Evolutionary conservation across 1,140 invertebrate species (phyloP), one percentile per base, ranked within the genome.

Genomic region (Brachionus koreanus): DNA sequence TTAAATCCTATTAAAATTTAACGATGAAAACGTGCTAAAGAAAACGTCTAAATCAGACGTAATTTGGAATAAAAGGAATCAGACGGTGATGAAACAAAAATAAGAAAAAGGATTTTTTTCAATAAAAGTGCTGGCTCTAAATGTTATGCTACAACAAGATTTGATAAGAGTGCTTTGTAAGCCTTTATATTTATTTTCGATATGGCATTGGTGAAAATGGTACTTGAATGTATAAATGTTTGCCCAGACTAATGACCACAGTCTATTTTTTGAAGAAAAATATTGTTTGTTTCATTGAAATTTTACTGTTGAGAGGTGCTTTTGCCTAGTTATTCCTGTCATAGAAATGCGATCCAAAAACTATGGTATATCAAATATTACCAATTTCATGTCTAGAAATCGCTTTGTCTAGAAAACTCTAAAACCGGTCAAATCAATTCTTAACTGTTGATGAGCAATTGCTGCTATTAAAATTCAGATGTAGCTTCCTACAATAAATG

Each of bases 301-400:
- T 35, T 37, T 37, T 69, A 16, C 35, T 37, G n/a, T 33, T 1
- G 12, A 35, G 65, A 37, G 65, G 65, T n/a, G 35, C 16, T 37
- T 69, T 39, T 69, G 65, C 35, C 65, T 33, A 37, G 35, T 12
- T 69, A 37, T 39, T 35, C 33, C 65, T 37, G n/a, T 69, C 29
- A 69, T 12, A 69, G 65, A 35, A 37, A 37, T 69, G 65, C 29
- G n/a, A n/a, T n/a, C n/a, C n/a, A n/a, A n/a, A n/a, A n/a, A n/a
- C n/a, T n/a, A n/a, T n/a, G n/a, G n/a, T n/a, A n/a, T n/a, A n/a
- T n/a, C n/a, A n/a, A n/a, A n/a, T n/a, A n/a, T n/a, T n/a, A n/a
- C n/a, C n/a, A 65, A 69, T 35, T 69, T 69, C 35, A 69, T 69
- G 65, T 39, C 65, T 69, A 35, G 65, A 37, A 69, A 69, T 37